These are phyloP conservation scores for Agelaius tricolor DNA, from an alignment of 2,113 vertebrate species.

Conservation along the genomic window DNA sequence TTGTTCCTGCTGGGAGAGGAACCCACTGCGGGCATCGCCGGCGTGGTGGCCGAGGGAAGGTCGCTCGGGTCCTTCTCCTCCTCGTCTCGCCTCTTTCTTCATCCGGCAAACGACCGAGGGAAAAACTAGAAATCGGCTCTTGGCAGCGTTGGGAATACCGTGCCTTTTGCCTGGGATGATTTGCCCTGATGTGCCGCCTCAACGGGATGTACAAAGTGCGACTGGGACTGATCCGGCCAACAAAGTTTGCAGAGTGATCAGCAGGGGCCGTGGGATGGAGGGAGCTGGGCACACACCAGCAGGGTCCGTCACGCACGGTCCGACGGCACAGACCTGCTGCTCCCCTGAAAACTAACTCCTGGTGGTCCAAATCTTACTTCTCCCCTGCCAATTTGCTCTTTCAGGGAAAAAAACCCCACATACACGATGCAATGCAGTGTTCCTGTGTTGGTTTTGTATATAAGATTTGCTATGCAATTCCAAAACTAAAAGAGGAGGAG, in stretches of 20 bases:
- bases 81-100: neutral
- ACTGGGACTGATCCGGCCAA: neutral
- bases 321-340: neutral
- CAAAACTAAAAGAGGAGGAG: slow-evolving; percentile 50
- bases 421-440: slow-evolving; percentile 27
- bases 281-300: neutral
- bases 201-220: slow-evolving; percentile 54
- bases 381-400: neutral
- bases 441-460: slow-evolving; percentile 46
- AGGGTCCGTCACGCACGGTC: neutral
- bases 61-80: neutral
- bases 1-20: neutral
- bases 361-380: neutral
- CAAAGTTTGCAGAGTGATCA: slow-evolving; percentile 38
- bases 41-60: neutral
- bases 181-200: neutral
- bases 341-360: slow-evolving; percentile 14
- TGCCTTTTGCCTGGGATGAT: slow-evolving; percentile 60
- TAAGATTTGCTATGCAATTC: slow-evolving; percentile 67
- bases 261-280: slow-evolving; percentile 19
- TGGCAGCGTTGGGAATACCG: slow-evolving; percentile 47
- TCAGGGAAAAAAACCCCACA: slow-evolving; percentile 1
- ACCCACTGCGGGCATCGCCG: neutral
- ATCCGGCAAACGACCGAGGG: neutral
- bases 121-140: neutral